Evolutionary conservation across 2,888 invertebrate species (phyloP), one percentile per base, ranked within the genome.

Genomic region (Tanytarsus gracilentus): DNA sequence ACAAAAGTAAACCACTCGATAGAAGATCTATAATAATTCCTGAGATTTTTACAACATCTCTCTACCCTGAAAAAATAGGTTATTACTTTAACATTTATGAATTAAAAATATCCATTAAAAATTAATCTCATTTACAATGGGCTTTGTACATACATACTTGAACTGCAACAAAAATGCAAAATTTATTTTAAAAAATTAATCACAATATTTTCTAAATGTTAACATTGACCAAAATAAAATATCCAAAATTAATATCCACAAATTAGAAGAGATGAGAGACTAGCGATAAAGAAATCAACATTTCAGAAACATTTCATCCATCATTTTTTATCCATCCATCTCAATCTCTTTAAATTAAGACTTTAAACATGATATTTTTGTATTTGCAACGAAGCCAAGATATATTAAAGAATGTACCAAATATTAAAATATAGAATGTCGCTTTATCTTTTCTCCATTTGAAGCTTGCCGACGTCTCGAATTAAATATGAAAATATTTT

Each of bases 311-410:
- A 39, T 27, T 40, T 40, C 55, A 56, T 56, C 40, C 39, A 56
- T 56, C 55, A 39, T 56, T 40, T 26, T 56, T 39, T 44, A 44
- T 53, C 36, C n/a, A 23, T 18, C 9, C 25, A 53, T 56, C 40
- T 40, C 25, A 40, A 33, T 26, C 44, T 16, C 8, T 29, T 58
- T 16, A 48, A 48, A 58, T 48, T 44, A 58, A 58, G 48, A 48
- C 58, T 58, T 58, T 56, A 56, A 58, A 58, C 58, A 58, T 58
- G 58, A 58, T 58, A 58, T 58, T 58, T 40, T 58, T 48, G 11
- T 44, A 14, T 8, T 11, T 44, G 23, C 23, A 23, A 40, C 21
- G n/a, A 40, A 40, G 18, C n/a, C n/a, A 5, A 44, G 44, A n/a
- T n/a, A n/a, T n/a, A n/a, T n/a, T n/a, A n/a, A n/a, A n/a, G n/a